A percentile compares a stretch with the other conserved stretches of the same genome.
phyloP scores from a whole-genome alignment of 1,140 invertebrate genomes.

The Drosophila setifemur region DNA sequence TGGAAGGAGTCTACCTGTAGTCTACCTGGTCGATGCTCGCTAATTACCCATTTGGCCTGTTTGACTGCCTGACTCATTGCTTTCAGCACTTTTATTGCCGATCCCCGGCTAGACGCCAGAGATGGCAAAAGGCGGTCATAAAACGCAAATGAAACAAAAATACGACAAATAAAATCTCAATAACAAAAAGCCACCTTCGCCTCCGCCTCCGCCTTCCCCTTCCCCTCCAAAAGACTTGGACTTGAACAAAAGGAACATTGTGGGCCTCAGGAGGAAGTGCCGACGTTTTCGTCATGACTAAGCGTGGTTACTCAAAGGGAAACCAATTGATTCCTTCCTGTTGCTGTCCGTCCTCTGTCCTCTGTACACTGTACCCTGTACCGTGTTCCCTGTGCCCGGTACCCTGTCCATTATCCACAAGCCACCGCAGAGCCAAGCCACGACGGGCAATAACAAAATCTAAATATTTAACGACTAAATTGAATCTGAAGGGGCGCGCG shows the following conservation, averaged over 20 bases:
- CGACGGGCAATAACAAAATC: constrained; percentile 62
- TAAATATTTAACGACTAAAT: constrained; percentile 80
- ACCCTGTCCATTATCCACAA: not conserved
- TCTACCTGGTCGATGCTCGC: constrained; percentile 39
- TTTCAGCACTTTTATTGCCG: constrained; percentile 17
- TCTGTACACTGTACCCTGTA: not conserved
- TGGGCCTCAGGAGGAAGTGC: constrained; percentile 57
- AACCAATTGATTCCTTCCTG: constrained; percentile 79
- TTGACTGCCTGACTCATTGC: constrained; percentile 53
- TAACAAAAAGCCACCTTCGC: constrained; percentile 28
- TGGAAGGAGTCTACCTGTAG: constrained; percentile 14
- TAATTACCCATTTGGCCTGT: constrained; percentile 31
- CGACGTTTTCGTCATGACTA: constrained; percentile 53
- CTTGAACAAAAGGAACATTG: constrained; percentile 62
- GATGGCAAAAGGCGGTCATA: constrained; percentile 57
- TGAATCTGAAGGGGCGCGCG: constrained; percentile 67
- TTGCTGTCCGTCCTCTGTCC: constrained; percentile 32
- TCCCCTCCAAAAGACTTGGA: not conserved
- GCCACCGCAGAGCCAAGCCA: constrained; percentile 31
- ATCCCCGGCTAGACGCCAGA: constrained; percentile 11
- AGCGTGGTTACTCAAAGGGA: constrained; percentile 60
- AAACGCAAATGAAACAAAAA: constrained; percentile 49
- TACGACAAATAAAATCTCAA: constrained; percentile 20
- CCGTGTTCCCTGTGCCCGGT: no score
- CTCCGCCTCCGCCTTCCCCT: not conserved